A percentile compares a stretch with the other conserved stretches of the same genome.
Evolutionary conservation across 2,888 invertebrate genomes (phyloP).

Genomic region (Orthonychiurus folsomi): DNA sequence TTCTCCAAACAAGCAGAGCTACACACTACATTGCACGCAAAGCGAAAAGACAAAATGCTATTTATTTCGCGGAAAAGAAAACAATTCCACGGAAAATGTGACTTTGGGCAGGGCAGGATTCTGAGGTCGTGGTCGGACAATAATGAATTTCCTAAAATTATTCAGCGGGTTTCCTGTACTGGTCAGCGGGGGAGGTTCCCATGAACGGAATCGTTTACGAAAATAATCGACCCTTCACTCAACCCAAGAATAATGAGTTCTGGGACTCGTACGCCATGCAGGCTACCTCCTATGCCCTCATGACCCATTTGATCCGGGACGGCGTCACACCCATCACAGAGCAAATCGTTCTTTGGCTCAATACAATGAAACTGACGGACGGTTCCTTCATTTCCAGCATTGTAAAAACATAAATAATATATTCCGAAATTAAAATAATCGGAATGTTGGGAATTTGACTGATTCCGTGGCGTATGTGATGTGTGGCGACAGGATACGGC

Average conservation of each 20-base stretch:
- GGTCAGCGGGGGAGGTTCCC: constrained; percentile 43
- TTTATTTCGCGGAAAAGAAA: too few relatives aligned
- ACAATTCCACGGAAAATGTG: too few relatives aligned
- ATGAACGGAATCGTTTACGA: constrained; percentile 42
- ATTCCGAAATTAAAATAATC: background rate
- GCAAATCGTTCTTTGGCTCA: constrained; percentile 46
- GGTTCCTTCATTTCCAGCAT: constrained; percentile 46
- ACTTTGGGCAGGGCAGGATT: too few relatives aligned
- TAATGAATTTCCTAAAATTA: too few relatives aligned
- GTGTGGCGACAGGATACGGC: constrained; percentile 51
- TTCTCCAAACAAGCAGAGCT: too few relatives aligned
- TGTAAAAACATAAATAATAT: constrained; percentile 41
- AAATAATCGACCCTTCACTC: constrained; percentile 45
- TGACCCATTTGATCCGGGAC: constrained; percentile 46
- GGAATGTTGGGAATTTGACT: background rate
- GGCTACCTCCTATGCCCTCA: constrained; percentile 50
- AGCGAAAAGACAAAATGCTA: too few relatives aligned
- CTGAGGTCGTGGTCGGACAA: too few relatives aligned
- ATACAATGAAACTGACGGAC: constrained; percentile 45
- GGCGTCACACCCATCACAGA: constrained; percentile 45
- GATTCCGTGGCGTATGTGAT: too few relatives aligned
- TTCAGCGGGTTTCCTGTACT: constrained; percentile 45
- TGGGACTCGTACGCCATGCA: constrained; percentile 50
- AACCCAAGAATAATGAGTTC: constrained; percentile 45
- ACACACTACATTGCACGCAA: too few relatives aligned